Evolutionary conservation across 1,140 invertebrate species (phyloP), one percentile per base, ranked within the genome.

Genomic region (Papilio dardanus): DNA sequence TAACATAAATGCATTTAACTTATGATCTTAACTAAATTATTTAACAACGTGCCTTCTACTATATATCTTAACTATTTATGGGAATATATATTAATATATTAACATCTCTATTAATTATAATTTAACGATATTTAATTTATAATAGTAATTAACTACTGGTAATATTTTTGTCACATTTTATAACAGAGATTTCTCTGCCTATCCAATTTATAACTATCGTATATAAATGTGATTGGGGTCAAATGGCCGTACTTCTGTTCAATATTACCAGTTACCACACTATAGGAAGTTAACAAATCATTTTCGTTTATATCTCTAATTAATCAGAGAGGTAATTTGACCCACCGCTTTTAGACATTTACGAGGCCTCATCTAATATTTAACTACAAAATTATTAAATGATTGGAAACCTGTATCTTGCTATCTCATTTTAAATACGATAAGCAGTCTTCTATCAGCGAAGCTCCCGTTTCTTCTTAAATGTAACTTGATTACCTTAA

Each of bases 251-350:
- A 30, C 30, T 66, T 30, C 30, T 28, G 28, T 33, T 7, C 2
- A 66, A 28, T 33, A 33, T 66, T n/a, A n/a, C n/a, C n/a, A n/a
- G 16, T 66, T 16, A 30, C 3, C 62, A 31, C 31, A 30, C 30
- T 6, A 12, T 33, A 30, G 62, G 30, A 33, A 33, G 30, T 69
- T 42, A 19, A 67, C 65, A 67, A 69, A 69, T 42, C 19, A 69
- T 28, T 10, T 69, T 24, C 28, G 68, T 71, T 71, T 71, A 71
- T 71, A 14, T 71, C 66, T 21, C 24, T 24, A 31, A 71, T 71
- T 71, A 46, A 50, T 71, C 68, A 46, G 12, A 14, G 37, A 5
- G 68, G 31, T 40, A 71, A 30, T 16, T 42, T 69, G 37, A 40
- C 68, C 21, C 2, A 71, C 24, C 62, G 12, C 10, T 66, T 66